Evolutionary conservation across 2,888 invertebrate genomes (phyloP), one percentile per base, ranked within the genome.

Genomic region (Scaptomyza flava): DNA sequence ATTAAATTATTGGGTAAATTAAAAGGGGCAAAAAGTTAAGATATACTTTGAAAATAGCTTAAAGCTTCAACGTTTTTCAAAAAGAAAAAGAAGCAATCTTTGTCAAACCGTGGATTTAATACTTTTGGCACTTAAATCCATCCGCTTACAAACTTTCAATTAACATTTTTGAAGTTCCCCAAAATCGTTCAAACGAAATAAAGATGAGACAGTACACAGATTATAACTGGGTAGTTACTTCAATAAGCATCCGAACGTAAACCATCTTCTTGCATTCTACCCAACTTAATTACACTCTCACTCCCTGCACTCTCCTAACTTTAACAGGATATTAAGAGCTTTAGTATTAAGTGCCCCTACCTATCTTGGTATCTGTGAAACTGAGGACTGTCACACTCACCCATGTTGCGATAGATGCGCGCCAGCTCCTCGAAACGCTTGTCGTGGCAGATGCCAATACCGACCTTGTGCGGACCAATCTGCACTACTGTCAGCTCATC

Each of bases 381-480:
- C 3, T 7, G 3, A 12, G 12, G 11, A 14, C 51, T 50, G 50
- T 45, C 34, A 42, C 76, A 42, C 77, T 77, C 71, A 93, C 94
- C 94, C 89, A 92, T 89, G 48, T 93, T 93, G 2, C 96, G 93
- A 92, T 96, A 96, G 12, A 96, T 81, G 68, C 95, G 94, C 0
- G 97, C 96, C 93, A 98, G 92, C 92, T 98, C 98, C 59, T 96
- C 95, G 92, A 99, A 99, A 46, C 99, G 93, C 62, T 98, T 93
- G 90, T 99, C 99, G 90, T 99, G 99, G 89, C 99, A 99, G 87
- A 99, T 97, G n/a, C 98, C 98, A 46, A 99, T 88, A 0, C 99
- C 99, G 60, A 98, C 93, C 93, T 95, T 96, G 20, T 94, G 92
- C 8, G 94, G 93, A 45, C 94, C 94, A 57, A 95, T 94, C 47